Evolutionary conservation across 1,140 invertebrate species (phyloP), one percentile per base, ranked within the genome.

Genomic region (Stegodyphus dumicola): DNA sequence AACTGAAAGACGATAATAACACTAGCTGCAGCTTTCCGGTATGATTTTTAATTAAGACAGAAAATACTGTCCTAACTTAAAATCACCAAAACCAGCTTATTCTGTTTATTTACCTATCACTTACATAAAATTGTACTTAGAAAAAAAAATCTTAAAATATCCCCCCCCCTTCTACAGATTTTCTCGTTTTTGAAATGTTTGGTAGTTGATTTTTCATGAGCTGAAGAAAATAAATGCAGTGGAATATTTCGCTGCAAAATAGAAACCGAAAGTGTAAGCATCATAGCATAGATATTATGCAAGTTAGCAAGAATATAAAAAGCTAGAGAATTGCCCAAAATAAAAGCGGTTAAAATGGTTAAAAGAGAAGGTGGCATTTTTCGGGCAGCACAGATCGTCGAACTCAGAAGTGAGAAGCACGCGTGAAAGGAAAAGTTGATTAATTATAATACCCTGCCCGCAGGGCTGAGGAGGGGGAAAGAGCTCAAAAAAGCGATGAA

Each of bases 361-460:
- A 54, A 73, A 66, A 83, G 70, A 83, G 80, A 83, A 83, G 80
- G 80, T 75, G 80, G 80, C 80, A 83, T 74, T 74, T 18, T 75
- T 73, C 66, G 49, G 71, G 66, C 77, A 69, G 77, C 65, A 15
- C 77, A 67, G 77, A 70, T 70, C 33, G 60, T n/a, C 66, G 66
- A 79, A 65, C 77, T 71, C 49, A 33, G 33, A 33, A 33, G 33
- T 11, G 7, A n/a, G 48, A 71, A 11, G 73, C 7, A 64, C 78
- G 60, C 33, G 48, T 54, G 69, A 67, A 48, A 71, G 49, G 9
- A 53, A 54, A 81, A 69, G 49, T 73, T 71, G 69, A 81, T 81
- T 71, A 81, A 73, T 81, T 73, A 81, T 70, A 52, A 17, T 56
- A 54, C 51, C 71, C 71, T 74, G 71, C 71, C 71, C 18, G 71